Evolutionary conservation across 2,888 invertebrate species (phyloP), one percentile per base, ranked within the genome.

Genomic region (Lasioglossum morio): DNA sequence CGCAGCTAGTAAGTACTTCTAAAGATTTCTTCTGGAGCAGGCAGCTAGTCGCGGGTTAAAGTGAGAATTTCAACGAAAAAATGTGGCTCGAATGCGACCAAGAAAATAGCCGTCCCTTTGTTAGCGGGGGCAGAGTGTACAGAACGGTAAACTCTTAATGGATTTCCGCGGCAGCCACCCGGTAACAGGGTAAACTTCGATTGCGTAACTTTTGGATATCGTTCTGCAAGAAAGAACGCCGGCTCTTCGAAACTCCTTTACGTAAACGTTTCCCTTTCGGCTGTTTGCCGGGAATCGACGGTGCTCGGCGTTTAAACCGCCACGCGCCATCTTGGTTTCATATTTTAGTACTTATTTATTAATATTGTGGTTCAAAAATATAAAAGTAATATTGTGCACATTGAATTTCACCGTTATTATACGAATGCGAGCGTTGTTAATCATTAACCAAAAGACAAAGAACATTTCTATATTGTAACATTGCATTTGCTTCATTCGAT

Each of bases 111-210:
- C 57, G 72, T 48, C 63, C 19, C 75, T 63, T 72, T 75, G 82
- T 75, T 60, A 63, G 43, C 40, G n/a, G 10, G 60, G 63, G 16
- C 40, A 23, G 16, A 72, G 46, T 14, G 43, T 37, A 60, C 69
- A 76, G 66, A 60, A 84, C 30, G 74, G 78, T 84, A 53, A 85
- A 83, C 46, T 85, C 82, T 83, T 69, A 77, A 79, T 77, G 79
- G 83, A 83, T 79, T 83, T 69, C 66, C 27, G 40, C 63, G 72
- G 34, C 43, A 72, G 37, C 57, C 48, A 57, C 60, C 27, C 14
- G 40, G 46, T 63, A 76, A 79, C 46, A 72, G 74, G 60, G 75
- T 79, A 72, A 85, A 79, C 66, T 83, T 79, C 66, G 82, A 85
- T 85, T 53, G 79, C 30, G 83, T 66, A 69, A 76, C 79, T 79